These are phyloP conservation scores for Watsonalla cultraria DNA, from an alignment of 2,888 invertebrate genomes.

Conservation along the genomic window DNA sequence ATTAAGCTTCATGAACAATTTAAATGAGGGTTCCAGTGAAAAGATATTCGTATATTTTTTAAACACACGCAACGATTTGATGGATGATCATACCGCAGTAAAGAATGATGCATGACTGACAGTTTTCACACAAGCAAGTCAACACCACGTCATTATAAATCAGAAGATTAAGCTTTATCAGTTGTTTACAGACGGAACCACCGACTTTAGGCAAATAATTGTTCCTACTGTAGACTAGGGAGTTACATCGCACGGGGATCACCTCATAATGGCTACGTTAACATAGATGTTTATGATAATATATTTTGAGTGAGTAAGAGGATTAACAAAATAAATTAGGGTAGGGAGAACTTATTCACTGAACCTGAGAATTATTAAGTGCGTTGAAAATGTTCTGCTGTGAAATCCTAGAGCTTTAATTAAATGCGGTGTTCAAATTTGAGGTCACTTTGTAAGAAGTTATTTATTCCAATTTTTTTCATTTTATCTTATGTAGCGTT, in stretches of 20 bases:
- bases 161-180: slow-evolving; percentile 38
- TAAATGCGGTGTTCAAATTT: no score
- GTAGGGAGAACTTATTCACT: not conserved
- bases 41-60: no score
- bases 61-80: no score
- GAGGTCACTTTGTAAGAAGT: no score
- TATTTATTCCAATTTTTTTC: no score
- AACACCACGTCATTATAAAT: slow-evolving; percentile 32
- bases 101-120: not conserved
- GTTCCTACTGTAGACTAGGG: not conserved
- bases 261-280: slow-evolving; percentile 18
- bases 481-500: no score
- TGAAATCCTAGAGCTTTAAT: not conserved
- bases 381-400: not conserved
- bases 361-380: not conserved
- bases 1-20: not conserved
- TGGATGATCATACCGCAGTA: not conserved
- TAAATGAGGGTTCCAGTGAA: not conserved
- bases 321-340: slow-evolving; percentile 2
- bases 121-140: slow-evolving; percentile 19
- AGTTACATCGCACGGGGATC: slow-evolving; percentile 32
- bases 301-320: slow-evolving; percentile 5
- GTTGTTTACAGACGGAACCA: slow-evolving; percentile 16
- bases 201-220: slow-evolving; percentile 17
- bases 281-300: slow-evolving; percentile 13